Evolutionary conservation across 2,888 invertebrate genomes (phyloP).

Genomic region (Drosophila conformis): DNA sequence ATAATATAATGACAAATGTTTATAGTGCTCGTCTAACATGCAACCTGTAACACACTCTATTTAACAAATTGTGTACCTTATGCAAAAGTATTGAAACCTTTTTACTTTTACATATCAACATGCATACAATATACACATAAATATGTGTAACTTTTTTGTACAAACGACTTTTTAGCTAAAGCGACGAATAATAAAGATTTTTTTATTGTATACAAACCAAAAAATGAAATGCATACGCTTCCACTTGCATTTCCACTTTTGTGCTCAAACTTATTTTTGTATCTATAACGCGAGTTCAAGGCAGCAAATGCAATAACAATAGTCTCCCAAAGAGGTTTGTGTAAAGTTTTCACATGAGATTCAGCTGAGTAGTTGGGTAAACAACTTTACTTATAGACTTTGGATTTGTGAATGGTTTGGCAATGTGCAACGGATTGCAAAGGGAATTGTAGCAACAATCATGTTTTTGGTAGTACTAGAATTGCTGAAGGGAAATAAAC

Average conservation of each 20-base stretch:
- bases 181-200: slow-evolving; percentile 67
- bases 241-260: slow-evolving; percentile 30
- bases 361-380: slow-evolving; percentile 13
- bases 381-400: slow-evolving; percentile 18
- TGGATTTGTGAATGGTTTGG: slow-evolving; percentile 20
- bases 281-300: slow-evolving; percentile 58
- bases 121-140: slow-evolving; percentile 33
- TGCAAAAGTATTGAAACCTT: slow-evolving; percentile 41
- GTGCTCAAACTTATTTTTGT: slow-evolving; percentile 14
- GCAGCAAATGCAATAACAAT: slow-evolving; percentile 41
- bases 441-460: slow-evolving; percentile 22
- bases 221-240: slow-evolving; percentile 16
- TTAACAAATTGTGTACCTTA: slow-evolving; percentile 43
- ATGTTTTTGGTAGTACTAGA: background rate
- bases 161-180: slow-evolving; percentile 73
- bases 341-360: slow-evolving; percentile 54
- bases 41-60: slow-evolving; percentile 12
- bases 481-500: background rate
- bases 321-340: slow-evolving; percentile 26
- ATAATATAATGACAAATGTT: slow-evolving; percentile 26
- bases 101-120: slow-evolving; percentile 34
- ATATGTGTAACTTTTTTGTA: slow-evolving; percentile 63
- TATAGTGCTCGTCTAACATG: slow-evolving; percentile 29
- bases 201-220: slow-evolving; percentile 70
- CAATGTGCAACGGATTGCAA: slow-evolving; percentile 35